A percentile compares a stretch with the other conserved stretches of the same genome.
Evolutionary conservation across 2,888 invertebrate genomes (phyloP).

Genomic region (Parnassius apollo): DNA sequence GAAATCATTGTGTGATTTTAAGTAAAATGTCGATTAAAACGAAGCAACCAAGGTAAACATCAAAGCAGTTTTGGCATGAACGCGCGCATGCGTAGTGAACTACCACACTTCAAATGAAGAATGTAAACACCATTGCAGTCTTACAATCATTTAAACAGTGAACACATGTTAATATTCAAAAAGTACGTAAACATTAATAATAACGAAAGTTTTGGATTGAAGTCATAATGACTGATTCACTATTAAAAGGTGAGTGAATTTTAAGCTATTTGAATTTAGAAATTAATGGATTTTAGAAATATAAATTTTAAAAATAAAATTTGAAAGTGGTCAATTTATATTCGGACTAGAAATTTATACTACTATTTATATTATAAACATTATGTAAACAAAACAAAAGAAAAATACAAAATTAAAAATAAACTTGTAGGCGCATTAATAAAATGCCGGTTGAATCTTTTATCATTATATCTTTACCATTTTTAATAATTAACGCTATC

Average conservation of each 20-base stretch:
- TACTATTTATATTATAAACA: no score
- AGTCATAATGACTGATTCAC: conserved; percentile 7
- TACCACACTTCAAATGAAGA: conserved; percentile 22
- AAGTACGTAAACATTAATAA: not conserved
- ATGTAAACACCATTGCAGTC: conserved; percentile 43
- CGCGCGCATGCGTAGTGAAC: conserved; percentile 50
- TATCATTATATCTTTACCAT: no score
- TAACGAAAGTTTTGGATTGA: not conserved
- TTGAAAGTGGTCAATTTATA: no score
- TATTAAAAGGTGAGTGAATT: not conserved
- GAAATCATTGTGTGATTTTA: no score
- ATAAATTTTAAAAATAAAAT: not conserved
- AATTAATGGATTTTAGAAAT: not conserved
- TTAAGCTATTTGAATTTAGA: not conserved
- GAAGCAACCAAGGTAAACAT: conserved; percentile 48
- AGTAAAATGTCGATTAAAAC: conserved; percentile 61
- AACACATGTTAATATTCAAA: not conserved
- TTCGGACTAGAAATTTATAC: no score
- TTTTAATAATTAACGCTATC: no score
- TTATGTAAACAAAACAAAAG: no score
- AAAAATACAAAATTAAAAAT: no score
- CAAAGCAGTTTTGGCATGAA: conserved; percentile 46
- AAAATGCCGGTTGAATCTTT: no score
- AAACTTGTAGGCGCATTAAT: no score
- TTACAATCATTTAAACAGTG: not conserved